phyloP scores from a whole-genome alignment of 2,113 vertebrate genomes.

The Erythrolamprus reginae region DNA sequence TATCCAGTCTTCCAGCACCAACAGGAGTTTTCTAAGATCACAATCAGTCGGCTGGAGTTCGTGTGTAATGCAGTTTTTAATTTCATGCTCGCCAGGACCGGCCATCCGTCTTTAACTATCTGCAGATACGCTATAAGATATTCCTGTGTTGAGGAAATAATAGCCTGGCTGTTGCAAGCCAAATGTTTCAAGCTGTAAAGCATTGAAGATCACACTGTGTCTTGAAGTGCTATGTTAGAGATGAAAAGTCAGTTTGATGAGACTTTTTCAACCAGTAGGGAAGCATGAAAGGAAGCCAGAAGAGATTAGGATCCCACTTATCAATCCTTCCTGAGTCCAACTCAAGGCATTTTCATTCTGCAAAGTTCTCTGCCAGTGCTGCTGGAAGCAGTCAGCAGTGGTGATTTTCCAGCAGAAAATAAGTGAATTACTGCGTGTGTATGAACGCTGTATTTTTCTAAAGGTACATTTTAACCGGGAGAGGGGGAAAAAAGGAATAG shows the following conservation, averaged over 20 bases:
- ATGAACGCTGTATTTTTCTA: background rate
- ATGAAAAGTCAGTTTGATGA: background rate
- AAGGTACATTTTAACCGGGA: background rate
- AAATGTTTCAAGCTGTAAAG: background rate
- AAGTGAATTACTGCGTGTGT: background rate
- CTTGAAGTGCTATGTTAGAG: background rate
- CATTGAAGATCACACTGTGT: background rate
- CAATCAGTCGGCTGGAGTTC: background rate
- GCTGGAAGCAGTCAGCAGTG: background rate
- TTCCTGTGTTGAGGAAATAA: background rate
- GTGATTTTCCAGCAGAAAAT: background rate
- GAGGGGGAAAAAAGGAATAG: background rate
- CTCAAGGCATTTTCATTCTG: background rate
- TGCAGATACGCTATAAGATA: background rate
- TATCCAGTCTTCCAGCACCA: background rate
- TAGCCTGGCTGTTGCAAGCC: background rate
- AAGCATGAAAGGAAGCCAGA: background rate
- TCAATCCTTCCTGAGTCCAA: background rate
- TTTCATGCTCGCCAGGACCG: background rate
- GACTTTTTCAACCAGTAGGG: background rate
- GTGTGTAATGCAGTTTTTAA: background rate
- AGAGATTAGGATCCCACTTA: background rate
- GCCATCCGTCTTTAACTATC: background rate
- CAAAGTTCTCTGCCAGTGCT: background rate
- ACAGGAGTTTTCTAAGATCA: background rate